Percentiles rank a stretch among this genome's conserved stretches.
Conservation (phyloP, 2,888 invertebrate genomes). For the Cartodere bifasciata region DNA sequence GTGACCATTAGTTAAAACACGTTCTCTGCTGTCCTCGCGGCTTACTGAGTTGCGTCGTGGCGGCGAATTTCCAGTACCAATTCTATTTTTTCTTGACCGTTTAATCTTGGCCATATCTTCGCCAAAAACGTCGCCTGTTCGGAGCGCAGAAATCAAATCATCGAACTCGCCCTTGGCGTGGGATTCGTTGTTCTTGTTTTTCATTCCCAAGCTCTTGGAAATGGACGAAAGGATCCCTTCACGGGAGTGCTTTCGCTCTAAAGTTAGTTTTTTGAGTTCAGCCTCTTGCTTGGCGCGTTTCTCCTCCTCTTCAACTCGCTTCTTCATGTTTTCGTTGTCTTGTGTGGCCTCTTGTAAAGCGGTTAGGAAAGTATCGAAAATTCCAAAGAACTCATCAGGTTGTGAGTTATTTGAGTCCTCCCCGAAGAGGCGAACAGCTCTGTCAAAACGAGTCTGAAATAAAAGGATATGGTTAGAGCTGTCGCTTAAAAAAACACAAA, state of each 20-base stretch:
- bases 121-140: constrained; percentile 91
- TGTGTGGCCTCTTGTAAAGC: constrained; percentile 73
- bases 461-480: constrained; percentile 3
- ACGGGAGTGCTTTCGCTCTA: constrained; percentile 71
- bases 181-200: constrained; percentile 46
- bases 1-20: constrained; percentile 37
- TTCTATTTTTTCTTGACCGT: constrained; percentile 55
- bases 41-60: constrained; percentile 48
- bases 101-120: constrained; percentile 92
- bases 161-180: constrained; percentile 82
- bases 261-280: constrained; percentile 75
- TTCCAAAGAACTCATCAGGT: constrained; percentile 89
- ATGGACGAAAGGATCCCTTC: constrained; percentile 68
- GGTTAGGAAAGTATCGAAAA: constrained; percentile 76
- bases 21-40: constrained; percentile 56
- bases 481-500: too few species aligned
- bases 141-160: constrained; percentile 84
- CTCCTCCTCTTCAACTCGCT: constrained; percentile 80
- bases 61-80: constrained; percentile 46
- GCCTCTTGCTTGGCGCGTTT: constrained; percentile 79
- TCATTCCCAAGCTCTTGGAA: constrained; percentile 57
- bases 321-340: constrained; percentile 76
- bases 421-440: constrained; percentile 79
- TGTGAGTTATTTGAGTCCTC: constrained; percentile 76
- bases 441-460: constrained; percentile 55